Evolutionary conservation across 2,797 vertebrate genomes (phyloP).

Genomic region (Sebastes kiyomatsui): DNA sequence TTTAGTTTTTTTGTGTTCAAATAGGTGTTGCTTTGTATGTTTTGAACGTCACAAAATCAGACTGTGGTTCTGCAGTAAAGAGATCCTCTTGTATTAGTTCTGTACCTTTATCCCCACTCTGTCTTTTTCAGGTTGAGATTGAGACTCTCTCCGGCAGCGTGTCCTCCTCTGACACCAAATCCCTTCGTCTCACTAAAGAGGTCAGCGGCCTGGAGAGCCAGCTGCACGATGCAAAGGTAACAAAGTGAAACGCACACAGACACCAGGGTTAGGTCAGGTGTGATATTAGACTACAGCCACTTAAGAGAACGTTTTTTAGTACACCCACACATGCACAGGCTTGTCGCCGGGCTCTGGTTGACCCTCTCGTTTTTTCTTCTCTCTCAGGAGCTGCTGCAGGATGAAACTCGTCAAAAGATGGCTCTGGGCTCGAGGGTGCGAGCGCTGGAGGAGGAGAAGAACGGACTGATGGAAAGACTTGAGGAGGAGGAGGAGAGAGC

Average conservation of each 20-base stretch:
- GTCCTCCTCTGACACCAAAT: slow-evolving; percentile 86
- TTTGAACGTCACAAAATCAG: background rate
- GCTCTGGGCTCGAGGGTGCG: slow-evolving; percentile 85
- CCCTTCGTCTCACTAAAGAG: slow-evolving; percentile 88
- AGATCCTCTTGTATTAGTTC: background rate
- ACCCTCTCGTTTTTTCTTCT: background rate
- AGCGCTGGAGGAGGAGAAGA: slow-evolving; percentile 88
- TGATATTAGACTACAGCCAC: background rate
- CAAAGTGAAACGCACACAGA: slow-evolving; percentile 37
- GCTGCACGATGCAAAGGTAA: slow-evolving; percentile 90
- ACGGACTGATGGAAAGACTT: slow-evolving; percentile 86
- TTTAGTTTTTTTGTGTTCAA: background rate
- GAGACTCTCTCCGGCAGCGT: slow-evolving; percentile 83
- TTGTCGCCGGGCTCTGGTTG: background rate
- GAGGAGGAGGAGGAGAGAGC: slow-evolving; percentile 89
- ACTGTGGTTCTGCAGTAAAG: background rate
- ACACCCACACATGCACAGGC: slow-evolving; percentile 71
- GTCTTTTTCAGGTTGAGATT: slow-evolving; percentile 83
- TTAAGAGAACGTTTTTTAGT: background rate
- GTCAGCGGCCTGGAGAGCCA: slow-evolving; percentile 88
- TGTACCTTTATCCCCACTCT: background rate
- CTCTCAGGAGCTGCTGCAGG: slow-evolving; percentile 88
- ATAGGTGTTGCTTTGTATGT: background rate
- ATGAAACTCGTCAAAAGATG: slow-evolving; percentile 91
- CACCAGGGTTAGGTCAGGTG: background rate